Evolutionary conservation across 2,888 invertebrate genomes (phyloP).

Genomic region (Napeogenes sylphis): DNA sequence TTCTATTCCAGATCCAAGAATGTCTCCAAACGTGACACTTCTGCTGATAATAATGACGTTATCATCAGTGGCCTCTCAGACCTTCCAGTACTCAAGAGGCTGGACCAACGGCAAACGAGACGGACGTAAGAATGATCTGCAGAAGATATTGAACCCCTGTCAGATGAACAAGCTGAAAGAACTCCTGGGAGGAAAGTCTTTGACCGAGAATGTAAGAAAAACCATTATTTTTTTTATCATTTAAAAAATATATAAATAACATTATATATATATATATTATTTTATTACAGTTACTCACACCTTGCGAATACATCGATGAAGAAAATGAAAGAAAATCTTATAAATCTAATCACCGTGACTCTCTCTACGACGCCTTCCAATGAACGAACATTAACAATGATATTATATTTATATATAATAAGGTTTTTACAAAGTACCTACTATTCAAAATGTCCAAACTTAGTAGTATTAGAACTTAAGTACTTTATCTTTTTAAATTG

Average conservation of each 20-base stretch:
- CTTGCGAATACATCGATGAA: conserved; percentile 60
- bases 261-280: background rate
- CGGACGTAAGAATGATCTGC: conserved; percentile 50
- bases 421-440: background rate
- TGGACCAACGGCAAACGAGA: conserved; percentile 86
- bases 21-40: conserved; percentile 52
- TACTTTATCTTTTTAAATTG: no score
- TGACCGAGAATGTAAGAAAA: conserved; percentile 61
- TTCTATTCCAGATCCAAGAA: conserved; percentile 32
- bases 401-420: conserved; percentile 2
- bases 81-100: conserved; percentile 86
- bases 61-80: conserved; percentile 77
- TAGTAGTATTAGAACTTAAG: no score
- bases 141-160: conserved; percentile 64
- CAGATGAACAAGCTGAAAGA: conserved; percentile 72
- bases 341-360: conserved; percentile 54
- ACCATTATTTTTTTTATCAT: background rate
- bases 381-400: conserved; percentile 32
- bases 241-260: no score
- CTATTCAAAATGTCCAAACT: no score
- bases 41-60: conserved; percentile 63
- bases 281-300: conserved; percentile 51
- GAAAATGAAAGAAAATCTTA: conserved; percentile 51
- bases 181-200: conserved; percentile 69
- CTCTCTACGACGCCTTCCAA: conserved; percentile 56